Evolutionary conservation across 37 sponge, comb jelly and placozoan species (phyloP).

Genomic region (Geodia barretti): DNA sequence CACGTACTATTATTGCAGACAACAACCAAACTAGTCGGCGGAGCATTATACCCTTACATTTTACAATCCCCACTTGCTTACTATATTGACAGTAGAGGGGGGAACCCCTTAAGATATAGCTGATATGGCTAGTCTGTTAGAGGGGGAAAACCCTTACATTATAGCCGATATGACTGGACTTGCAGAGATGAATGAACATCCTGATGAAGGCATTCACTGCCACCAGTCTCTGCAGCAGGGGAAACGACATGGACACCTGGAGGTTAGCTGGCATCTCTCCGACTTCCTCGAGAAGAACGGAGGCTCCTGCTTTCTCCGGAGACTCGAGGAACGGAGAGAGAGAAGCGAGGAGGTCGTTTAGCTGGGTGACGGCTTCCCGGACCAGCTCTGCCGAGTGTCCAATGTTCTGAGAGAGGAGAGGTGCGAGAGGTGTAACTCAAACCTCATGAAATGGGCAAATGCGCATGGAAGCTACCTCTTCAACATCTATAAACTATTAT

Average conservation of each 20-base stretch:
- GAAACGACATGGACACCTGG: conserved; percentile 43
- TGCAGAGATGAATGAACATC: conserved; percentile 64
- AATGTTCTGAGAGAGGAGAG: conserved; percentile 49
- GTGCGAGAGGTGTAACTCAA: neutral
- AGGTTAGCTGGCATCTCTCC: conserved; percentile 47
- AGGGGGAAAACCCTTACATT: neutral
- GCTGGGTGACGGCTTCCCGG: conserved; percentile 50
- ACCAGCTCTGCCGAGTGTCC: conserved; percentile 57
- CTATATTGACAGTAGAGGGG: too few relatives aligned
- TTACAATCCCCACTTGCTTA: too few relatives aligned
- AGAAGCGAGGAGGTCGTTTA: conserved; percentile 42
- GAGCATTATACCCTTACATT: too few relatives aligned
- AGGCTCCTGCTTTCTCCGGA: conserved; percentile 49
- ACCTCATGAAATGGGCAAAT: neutral
- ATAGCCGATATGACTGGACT: conserved; percentile 58
- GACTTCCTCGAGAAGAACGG: conserved; percentile 64
- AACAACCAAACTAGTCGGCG: too few relatives aligned
- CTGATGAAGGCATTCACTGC: conserved; percentile 66
- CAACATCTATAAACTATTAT: too few relatives aligned
- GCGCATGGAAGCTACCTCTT: neutral
- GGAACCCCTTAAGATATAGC: too few relatives aligned
- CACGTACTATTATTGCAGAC: too few relatives aligned
- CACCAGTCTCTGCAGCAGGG: conserved; percentile 72
- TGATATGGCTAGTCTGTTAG: too few relatives aligned
- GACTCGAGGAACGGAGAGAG: conserved; percentile 65